These are phyloP conservation scores for Mellivora capensis DNA, from an alignment of 2,113 vertebrate species.

Conservation along the genomic window DNA sequence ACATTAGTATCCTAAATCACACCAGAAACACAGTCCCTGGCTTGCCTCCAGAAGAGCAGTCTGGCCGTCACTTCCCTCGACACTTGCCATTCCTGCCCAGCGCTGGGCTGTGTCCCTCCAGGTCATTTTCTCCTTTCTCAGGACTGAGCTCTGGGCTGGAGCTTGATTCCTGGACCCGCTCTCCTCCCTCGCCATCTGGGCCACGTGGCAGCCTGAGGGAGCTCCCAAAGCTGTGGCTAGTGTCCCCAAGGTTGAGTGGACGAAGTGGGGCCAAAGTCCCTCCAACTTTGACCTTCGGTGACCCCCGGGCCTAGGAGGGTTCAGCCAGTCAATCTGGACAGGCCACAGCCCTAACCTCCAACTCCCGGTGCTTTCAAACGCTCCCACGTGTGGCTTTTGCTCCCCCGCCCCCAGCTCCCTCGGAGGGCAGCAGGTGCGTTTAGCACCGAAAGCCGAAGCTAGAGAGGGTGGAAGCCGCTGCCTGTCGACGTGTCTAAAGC, in stretches of 20 bases:
- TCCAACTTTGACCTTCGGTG: no score
- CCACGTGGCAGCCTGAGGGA: accelerated
- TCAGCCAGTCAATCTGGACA: background rate
- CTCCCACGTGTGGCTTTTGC: background rate
- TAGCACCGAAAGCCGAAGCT: background rate
- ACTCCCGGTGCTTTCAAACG: background rate
- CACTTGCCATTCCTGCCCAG: background rate
- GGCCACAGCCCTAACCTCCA: background rate
- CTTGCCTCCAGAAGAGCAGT: background rate
- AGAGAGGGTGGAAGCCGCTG: background rate
- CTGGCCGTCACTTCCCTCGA: background rate
- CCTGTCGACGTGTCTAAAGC: background rate
- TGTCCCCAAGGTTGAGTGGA: background rate
- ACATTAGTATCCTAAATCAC: background rate
- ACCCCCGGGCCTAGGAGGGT: background rate
- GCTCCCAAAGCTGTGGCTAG: background rate
- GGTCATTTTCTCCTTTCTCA: background rate
- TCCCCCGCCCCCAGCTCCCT: background rate
- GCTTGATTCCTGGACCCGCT: background rate
- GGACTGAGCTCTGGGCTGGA: background rate
- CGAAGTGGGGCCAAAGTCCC: background rate
- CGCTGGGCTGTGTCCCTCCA: background rate
- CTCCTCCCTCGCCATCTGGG: background rate
- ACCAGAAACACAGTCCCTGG: background rate
- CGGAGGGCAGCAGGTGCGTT: background rate